A percentile compares a stretch with the other conserved stretches of the same genome.
Evolutionary conservation across 2,888 invertebrate genomes (phyloP).

Genomic region (Capitulum mitella): DNA sequence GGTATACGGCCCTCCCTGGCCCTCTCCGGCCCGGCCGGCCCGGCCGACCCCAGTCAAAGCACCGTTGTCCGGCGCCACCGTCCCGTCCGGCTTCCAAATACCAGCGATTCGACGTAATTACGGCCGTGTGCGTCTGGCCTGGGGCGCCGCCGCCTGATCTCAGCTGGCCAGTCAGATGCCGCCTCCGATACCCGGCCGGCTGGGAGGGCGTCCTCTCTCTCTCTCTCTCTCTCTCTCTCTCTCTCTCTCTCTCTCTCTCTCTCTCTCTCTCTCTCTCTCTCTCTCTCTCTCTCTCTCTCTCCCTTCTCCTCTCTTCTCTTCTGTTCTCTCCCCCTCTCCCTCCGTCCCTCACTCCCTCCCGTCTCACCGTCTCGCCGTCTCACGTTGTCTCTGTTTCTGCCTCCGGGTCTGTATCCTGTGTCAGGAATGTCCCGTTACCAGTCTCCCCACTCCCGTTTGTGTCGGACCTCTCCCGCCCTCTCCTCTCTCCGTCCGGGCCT

Average conservation of each 20-base stretch:
- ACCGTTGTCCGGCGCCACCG: constrained; percentile 1
- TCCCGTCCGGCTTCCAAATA: neutral
- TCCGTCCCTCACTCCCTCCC: neutral
- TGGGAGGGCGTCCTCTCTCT: neutral
- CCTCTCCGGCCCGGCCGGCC: too few relatives aligned
- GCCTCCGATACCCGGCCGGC: neutral
- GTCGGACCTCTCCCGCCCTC: neutral
- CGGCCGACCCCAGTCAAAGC: constrained; percentile 9
- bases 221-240: neutral
- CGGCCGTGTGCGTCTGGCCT: neutral
- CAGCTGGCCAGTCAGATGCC: too few relatives aligned
- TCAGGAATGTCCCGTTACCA: too few relatives aligned
- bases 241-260: neutral
- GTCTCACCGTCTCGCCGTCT: neutral
- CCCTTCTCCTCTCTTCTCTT: neutral
- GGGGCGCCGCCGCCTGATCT: too few relatives aligned
- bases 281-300: neutral
- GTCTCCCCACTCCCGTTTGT: too few relatives aligned
- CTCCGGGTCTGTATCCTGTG: too few relatives aligned
- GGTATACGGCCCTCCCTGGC: too few relatives aligned
- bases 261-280: neutral
- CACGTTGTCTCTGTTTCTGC: neutral
- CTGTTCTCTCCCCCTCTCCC: neutral
- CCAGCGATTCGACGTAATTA: neutral
- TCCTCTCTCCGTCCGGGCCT: constrained; percentile 6